phyloP scores from a whole-genome alignment of 2,888 invertebrate species.

The Nemotelus pantherinus region DNA sequence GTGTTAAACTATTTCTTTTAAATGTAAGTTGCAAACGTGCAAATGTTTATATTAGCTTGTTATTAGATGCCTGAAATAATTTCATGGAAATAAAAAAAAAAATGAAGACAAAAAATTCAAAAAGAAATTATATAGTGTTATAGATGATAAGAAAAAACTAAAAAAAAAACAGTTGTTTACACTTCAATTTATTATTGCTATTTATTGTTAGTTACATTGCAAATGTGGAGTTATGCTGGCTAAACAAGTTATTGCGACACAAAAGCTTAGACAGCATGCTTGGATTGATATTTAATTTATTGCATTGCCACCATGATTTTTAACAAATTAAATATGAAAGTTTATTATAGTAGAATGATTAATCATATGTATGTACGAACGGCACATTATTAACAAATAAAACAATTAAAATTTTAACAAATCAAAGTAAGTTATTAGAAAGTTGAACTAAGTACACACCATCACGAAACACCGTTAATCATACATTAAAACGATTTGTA shows the following conservation, averaged over 20 bases:
- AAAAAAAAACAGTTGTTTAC: conserved; percentile 2
- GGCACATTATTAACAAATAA: too few relatives aligned
- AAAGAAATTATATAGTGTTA: too few relatives aligned
- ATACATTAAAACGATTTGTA: not conserved
- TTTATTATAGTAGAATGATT: too few relatives aligned
- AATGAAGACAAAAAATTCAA: not conserved
- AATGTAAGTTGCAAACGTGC: too few relatives aligned
- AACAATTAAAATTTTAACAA: too few relatives aligned
- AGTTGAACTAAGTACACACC: too few relatives aligned
- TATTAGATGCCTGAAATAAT: too few relatives aligned
- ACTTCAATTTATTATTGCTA: conserved; percentile 15
- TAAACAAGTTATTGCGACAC: conserved; percentile 1
- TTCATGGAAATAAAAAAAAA: not conserved
- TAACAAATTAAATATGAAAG: not conserved
- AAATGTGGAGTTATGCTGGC: not conserved
- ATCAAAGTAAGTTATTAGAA: too few relatives aligned
- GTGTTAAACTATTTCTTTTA: too few relatives aligned
- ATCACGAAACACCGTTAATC: too few relatives aligned
- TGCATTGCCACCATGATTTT: not conserved
- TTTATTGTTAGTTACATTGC: conserved; percentile 25
- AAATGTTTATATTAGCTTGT: too few relatives aligned
- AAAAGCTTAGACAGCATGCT: not conserved
- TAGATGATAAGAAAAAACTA: not conserved
- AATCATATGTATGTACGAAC: too few relatives aligned
- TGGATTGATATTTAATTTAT: not conserved